Evolutionary conservation across 1,140 invertebrate genomes (phyloP).

Genomic region (Drosophila gunungcola): DNA sequence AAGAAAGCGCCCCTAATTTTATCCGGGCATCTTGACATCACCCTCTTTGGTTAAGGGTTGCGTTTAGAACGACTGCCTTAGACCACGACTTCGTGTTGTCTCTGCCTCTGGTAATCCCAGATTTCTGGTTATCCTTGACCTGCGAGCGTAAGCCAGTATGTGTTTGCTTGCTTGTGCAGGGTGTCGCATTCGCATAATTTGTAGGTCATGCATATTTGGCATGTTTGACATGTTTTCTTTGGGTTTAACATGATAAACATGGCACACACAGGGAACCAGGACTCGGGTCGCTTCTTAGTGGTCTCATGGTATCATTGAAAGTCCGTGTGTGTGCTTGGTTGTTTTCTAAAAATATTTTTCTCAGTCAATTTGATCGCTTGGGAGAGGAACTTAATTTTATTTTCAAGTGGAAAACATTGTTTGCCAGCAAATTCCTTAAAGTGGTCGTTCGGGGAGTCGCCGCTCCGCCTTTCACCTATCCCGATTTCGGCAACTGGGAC

Average conservation of each 20-base stretch:
- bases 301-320: background rate
- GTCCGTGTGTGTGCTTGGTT: slow-evolving; percentile 6
- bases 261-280: slow-evolving; percentile 8
- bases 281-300: slow-evolving; percentile 5
- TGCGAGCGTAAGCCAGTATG: slow-evolving; percentile 4
- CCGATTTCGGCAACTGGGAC: slow-evolving; percentile 39
- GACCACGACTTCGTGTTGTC: slow-evolving; percentile 12
- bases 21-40: slow-evolving; percentile 12
- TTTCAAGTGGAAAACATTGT: slow-evolving; percentile 48
- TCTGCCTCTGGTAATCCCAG: slow-evolving; percentile 29
- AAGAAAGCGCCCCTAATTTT: background rate
- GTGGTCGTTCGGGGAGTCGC: slow-evolving; percentile 1
- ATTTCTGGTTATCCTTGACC: slow-evolving; percentile 35
- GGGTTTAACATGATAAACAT: slow-evolving; percentile 79
- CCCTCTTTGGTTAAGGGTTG: slow-evolving; percentile 17
- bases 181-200: slow-evolving; percentile 79
- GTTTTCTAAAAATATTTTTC: slow-evolving; percentile 27
- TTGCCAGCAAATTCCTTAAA: slow-evolving; percentile 4
- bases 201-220: slow-evolving; percentile 78
- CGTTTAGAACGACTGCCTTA: too few species aligned
- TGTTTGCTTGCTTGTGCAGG: slow-evolving; percentile 17
- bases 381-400: slow-evolving; percentile 45
- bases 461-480: background rate
- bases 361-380: slow-evolving; percentile 32
- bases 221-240: slow-evolving; percentile 82